A percentile compares a stretch with the other conserved stretches of the same genome.
Conservation (phyloP, 2,888 invertebrate species). For the Amblyjoppa proteus region DNA sequence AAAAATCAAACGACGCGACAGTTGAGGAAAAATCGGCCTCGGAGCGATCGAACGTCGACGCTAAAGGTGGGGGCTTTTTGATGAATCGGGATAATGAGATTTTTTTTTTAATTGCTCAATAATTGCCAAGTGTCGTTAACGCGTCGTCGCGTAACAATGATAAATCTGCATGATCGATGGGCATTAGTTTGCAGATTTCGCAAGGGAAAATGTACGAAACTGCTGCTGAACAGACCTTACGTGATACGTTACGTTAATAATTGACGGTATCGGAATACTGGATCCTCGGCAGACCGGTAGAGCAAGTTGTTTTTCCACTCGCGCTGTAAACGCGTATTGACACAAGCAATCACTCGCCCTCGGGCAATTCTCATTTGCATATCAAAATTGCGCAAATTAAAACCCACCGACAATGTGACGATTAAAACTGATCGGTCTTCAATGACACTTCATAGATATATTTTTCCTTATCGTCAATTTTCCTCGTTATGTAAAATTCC, state of each 20-base stretch:
- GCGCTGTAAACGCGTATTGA: neutral
- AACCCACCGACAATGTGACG: neutral
- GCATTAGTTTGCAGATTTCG: neutral
- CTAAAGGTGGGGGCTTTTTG: conserved; percentile 37
- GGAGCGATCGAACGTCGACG: conserved; percentile 20
- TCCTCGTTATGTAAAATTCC: conserved; percentile 29
- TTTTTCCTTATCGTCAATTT: conserved; percentile 4
- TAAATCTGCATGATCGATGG: neutral
- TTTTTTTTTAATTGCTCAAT: neutral
- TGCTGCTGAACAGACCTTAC: neutral
- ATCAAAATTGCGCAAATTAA: neutral
- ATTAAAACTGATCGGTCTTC: neutral
- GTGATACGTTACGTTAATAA: no score
- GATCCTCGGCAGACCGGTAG: neutral
- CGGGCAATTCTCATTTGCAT: neutral
- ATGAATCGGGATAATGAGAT: neutral
- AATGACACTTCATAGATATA: neutral
- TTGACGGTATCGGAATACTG: neutral
- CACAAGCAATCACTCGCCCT: neutral
- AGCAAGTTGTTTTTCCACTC: neutral
- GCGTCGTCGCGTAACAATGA: neutral
- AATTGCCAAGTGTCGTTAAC: neutral
- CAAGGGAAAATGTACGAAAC: neutral
- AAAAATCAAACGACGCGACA: conserved; percentile 15
- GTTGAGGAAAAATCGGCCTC: conserved; percentile 36